phyloP scores from a whole-genome alignment of 2,797 vertebrate species.

The Triplophysa bombifrons region DNA sequence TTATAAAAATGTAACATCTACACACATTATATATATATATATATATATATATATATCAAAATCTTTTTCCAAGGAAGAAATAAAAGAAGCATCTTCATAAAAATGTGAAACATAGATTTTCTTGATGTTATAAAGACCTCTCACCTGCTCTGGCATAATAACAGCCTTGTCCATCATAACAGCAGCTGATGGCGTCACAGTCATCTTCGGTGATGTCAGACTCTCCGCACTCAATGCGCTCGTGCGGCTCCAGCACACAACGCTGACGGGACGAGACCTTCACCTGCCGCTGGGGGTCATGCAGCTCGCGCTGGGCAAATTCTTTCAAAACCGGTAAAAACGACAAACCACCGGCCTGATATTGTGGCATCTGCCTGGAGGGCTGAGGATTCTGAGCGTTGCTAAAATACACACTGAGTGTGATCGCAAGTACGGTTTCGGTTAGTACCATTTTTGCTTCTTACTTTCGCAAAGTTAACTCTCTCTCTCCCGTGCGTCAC shows the following conservation, averaged over 20 bases:
- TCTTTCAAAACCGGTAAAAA: background rate
- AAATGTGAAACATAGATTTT: background rate
- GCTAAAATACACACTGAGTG: background rate
- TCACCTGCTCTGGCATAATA: conserved; percentile 75
- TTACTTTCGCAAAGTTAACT: background rate
- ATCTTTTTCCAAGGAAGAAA: too few species aligned
- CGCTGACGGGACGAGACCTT: conserved; percentile 12
- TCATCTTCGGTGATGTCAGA: conserved; percentile 59
- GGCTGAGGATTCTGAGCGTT: background rate
- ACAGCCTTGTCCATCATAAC: conserved; percentile 67
- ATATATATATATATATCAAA: too few species aligned
- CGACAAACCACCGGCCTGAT: background rate
- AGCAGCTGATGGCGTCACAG: conserved; percentile 74
- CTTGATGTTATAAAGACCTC: background rate
- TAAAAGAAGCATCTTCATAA: too few species aligned
- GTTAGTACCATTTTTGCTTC: background rate
- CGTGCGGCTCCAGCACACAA: conserved; percentile 63
- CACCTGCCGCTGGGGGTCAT: background rate
- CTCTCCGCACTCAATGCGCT: conserved; percentile 70
- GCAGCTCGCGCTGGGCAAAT: background rate
- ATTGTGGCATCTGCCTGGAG: background rate
- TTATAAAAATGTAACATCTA: too few species aligned
- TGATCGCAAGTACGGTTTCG: background rate
- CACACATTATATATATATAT: too few species aligned
- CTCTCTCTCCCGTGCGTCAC: background rate